Conservation (phyloP, 2,113 vertebrate genomes). For the Paracanthobrama guichenoti region DNA sequence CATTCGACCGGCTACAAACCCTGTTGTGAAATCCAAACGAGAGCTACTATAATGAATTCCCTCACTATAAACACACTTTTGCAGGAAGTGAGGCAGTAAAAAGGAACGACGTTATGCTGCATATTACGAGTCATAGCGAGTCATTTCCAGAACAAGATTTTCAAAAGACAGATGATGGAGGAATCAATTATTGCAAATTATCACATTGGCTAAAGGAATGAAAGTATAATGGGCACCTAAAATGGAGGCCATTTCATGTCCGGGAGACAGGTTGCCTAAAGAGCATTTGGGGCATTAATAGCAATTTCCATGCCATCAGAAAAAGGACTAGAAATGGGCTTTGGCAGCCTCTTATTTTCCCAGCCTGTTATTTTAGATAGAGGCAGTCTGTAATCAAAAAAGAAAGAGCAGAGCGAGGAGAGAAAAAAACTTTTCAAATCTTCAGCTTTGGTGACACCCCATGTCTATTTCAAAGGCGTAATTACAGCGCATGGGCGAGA, state of each 20-base stretch:
- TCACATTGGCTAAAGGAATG: conserved; percentile 80
- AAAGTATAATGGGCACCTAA: conserved; percentile 78
- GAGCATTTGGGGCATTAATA: conserved; percentile 94
- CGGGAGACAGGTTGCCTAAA: conserved; percentile 89
- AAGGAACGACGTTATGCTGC: conserved; percentile 55
- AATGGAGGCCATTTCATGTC: conserved; percentile 82
- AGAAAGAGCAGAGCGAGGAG: conserved; percentile 52
- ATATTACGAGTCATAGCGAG: conserved; percentile 57
- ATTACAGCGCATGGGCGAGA: conserved; percentile 86
- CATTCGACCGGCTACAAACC: neutral
- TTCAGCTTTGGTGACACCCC: conserved; percentile 87
- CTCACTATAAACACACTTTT: conserved; percentile 20
- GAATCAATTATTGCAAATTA: conserved; percentile 87
- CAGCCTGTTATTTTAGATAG: conserved; percentile 98
- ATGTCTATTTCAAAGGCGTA: conserved; percentile 92
- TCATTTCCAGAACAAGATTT: conserved; percentile 64
- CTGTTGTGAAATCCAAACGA: neutral
- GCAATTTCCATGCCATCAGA: conserved; percentile 92
- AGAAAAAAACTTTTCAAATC: conserved; percentile 84
- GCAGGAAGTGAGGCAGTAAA: conserved; percentile 38
- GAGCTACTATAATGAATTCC: neutral
- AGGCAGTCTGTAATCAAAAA: conserved; percentile 92
- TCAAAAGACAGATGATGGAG: conserved; percentile 78
- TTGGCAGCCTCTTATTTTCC: conserved; percentile 97
- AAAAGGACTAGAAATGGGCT: conserved; percentile 75